These are phyloP conservation scores for Chloroclystis v-ata DNA, from an alignment of 2,888 invertebrate genomes.

Conservation along the genomic window DNA sequence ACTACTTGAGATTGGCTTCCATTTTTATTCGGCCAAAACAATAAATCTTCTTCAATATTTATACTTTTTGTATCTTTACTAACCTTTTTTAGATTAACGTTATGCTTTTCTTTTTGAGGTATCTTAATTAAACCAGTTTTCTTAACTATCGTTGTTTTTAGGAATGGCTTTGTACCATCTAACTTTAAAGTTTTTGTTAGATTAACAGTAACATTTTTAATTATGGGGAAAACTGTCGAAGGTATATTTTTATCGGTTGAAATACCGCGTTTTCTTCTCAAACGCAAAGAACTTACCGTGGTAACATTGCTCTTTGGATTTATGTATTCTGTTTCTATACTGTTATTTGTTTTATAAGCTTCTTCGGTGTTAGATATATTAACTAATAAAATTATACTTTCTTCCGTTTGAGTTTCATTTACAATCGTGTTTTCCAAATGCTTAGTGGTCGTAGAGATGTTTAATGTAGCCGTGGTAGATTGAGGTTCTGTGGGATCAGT, in stretches of 20 bases:
- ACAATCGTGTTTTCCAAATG: slow-evolving; percentile 25
- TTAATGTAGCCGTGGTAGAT: slow-evolving; percentile 18
- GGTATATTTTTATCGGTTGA: slow-evolving; percentile 5
- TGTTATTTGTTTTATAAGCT: slow-evolving; percentile 46
- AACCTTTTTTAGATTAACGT: slow-evolving; percentile 20
- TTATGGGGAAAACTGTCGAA: neutral
- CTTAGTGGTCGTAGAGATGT: slow-evolving; percentile 30
- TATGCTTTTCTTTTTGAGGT: slow-evolving; percentile 1
- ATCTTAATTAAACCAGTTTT: neutral
- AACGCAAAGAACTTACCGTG: slow-evolving; percentile 30
- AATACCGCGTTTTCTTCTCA: slow-evolving; percentile 45
- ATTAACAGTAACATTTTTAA: slow-evolving; percentile 3
- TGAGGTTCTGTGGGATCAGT: slow-evolving; percentile 23
- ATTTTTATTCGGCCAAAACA: slow-evolving; percentile 56
- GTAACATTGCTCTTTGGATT: slow-evolving; percentile 32
- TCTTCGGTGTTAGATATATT: slow-evolving; percentile 50
- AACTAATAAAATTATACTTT: slow-evolving; percentile 43
- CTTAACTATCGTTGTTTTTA: slow-evolving; percentile 6
- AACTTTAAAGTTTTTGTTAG: neutral
- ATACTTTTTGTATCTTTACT: slow-evolving; percentile 35
- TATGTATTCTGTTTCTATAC: slow-evolving; percentile 54
- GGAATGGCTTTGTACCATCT: neutral
- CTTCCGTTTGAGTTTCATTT: slow-evolving; percentile 41
- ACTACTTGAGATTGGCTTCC: slow-evolving; percentile 12
- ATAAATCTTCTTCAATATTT: slow-evolving; percentile 46